Percentiles rank a stretch among this genome's conserved stretches.
phyloP scores from a whole-genome alignment of 2,888 invertebrate genomes.

The Caenorhabditis doughertyi region DNA sequence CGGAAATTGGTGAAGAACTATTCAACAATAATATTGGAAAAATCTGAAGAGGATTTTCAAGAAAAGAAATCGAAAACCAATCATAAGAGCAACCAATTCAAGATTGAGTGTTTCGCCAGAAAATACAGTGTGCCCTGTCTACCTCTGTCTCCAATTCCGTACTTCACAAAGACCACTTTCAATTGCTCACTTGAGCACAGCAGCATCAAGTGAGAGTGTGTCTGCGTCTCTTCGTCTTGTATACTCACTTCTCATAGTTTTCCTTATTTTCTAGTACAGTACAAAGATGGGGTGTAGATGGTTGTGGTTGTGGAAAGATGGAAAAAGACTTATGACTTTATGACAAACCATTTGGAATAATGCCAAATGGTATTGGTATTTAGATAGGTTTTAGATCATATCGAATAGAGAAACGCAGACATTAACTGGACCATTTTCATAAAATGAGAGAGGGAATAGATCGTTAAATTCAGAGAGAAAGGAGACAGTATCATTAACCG shows the following conservation, averaged over 20 bases:
- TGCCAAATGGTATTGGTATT: slow-evolving; percentile 48
- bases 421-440: slow-evolving; percentile 50
- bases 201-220: slow-evolving; percentile 49
- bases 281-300: too few species aligned
- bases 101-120: slow-evolving; percentile 51
- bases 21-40: neutral
- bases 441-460: slow-evolving; percentile 18
- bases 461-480: slow-evolving; percentile 21
- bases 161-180: slow-evolving; percentile 53
- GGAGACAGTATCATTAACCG: slow-evolving; percentile 43
- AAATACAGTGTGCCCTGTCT: slow-evolving; percentile 51
- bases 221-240: slow-evolving; percentile 28
- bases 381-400: slow-evolving; percentile 16
- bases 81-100: slow-evolving; percentile 45
- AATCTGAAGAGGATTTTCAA: slow-evolving; percentile 31
- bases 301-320: slow-evolving; percentile 10
- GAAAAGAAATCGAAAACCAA: slow-evolving; percentile 47
- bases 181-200: slow-evolving; percentile 60
- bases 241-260: slow-evolving; percentile 1
- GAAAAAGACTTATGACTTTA: slow-evolving; percentile 35
- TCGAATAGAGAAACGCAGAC: slow-evolving; percentile 35
- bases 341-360: slow-evolving; percentile 44
- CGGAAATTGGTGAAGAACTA: neutral
- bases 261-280: slow-evolving; percentile 30
- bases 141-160: slow-evolving; percentile 31